Evolutionary conservation across 2,888 invertebrate genomes (phyloP).

Genomic region (Laspeyria flexula): DNA sequence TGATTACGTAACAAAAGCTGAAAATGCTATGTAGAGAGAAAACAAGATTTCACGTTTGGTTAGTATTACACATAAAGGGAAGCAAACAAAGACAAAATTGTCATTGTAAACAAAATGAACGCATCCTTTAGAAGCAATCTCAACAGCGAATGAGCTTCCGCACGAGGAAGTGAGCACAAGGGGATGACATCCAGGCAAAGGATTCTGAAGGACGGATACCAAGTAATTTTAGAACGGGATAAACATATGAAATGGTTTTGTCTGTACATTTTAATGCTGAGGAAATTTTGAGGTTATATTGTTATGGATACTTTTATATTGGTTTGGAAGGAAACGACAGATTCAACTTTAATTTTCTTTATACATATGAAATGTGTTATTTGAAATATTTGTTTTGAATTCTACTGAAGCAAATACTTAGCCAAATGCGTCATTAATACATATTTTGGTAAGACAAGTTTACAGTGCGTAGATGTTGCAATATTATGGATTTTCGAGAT

Average conservation of each 20-base stretch:
- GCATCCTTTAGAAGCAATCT: conserved; percentile 24
- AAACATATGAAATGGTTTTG: conserved; percentile 14
- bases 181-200: conserved; percentile 22
- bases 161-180: conserved; percentile 9
- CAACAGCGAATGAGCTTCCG: conserved; percentile 29
- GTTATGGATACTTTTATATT: no score
- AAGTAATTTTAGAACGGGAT: conserved; percentile 24
- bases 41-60: not conserved
- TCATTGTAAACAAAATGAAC: conserved; percentile 20
- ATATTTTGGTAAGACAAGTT: no score
- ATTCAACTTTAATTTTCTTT: no score
- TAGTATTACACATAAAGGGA: conserved; percentile 1
- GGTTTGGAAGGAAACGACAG: no score
- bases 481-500: no score
- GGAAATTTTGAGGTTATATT: not conserved
- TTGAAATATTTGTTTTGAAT: no score
- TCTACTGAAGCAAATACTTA: no score
- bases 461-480: no score
- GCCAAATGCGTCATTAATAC: no score
- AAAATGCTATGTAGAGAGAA: no score
- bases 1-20: no score
- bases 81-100: conserved; percentile 13
- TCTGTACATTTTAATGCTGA: not conserved
- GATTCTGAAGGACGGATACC: conserved; percentile 13
- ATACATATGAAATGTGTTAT: no score